These are phyloP conservation scores for Crax fasciolata DNA, from an alignment of 2,797 vertebrate species.

Conservation along the genomic window DNA sequence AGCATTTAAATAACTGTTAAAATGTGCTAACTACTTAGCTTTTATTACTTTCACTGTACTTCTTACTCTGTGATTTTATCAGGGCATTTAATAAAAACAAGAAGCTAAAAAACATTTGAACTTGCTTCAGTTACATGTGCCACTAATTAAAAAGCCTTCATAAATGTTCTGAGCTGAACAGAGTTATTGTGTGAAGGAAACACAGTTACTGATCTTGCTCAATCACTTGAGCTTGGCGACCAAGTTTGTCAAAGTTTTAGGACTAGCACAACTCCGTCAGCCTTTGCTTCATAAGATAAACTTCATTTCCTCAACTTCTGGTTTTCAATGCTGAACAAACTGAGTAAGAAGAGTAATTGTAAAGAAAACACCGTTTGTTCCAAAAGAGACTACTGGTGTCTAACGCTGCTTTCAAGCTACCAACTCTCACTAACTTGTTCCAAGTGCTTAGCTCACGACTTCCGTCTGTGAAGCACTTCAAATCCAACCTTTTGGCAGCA, in stretches of 20 bases:
- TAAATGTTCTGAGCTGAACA: background rate
- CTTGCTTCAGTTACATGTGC: background rate
- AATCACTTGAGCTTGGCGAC: background rate
- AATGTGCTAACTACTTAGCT: background rate
- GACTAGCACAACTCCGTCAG: background rate
- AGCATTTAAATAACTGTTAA: background rate
- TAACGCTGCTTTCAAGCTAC: background rate
- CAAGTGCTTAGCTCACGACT: constrained; percentile 54
- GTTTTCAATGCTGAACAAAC: constrained; percentile 10
- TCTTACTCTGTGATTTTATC: background rate
- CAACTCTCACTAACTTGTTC: constrained; percentile 1
- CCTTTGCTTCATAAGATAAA: background rate
- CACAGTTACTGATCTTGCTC: background rate
- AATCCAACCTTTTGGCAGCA: constrained; percentile 23
- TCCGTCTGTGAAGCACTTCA: background rate
- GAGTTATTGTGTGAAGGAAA: background rate
- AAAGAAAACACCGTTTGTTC: constrained; percentile 44
- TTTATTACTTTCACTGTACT: background rate
- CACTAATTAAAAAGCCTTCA: constrained; percentile 2
- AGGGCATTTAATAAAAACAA: background rate
- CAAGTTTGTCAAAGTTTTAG: background rate
- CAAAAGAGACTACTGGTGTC: constrained; percentile 38
- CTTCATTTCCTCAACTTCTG: background rate
- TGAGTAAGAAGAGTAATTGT: background rate
- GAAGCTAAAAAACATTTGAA: background rate